Base-by-base conservation (phyloP, 2,797 vertebrate genomes). In the Eulemur rubriventer region DNA sequence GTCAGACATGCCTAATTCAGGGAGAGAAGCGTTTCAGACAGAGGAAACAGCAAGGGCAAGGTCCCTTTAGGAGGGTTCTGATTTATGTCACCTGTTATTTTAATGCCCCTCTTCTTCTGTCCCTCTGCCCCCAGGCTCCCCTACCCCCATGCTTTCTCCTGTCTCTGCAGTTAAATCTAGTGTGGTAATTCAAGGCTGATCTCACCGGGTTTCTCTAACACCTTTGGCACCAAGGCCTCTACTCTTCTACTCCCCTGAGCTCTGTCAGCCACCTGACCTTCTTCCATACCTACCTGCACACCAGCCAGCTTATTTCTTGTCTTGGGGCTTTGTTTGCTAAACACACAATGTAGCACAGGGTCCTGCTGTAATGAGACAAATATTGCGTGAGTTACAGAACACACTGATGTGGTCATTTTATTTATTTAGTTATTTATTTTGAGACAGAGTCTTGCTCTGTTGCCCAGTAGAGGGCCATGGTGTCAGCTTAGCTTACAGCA, bases 321-420 rank as follows among this genome's bases (percentile, higher is more conserved):
- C 78, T 50, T 24, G 13, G 30, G 61, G 48, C 61, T 30, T 33
- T 14, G 50, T 59, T 38, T 38, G 14, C 79, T 55, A 35, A 12
- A 10, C 35, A 43, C 18, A 1, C 18, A 26, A 1, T 43, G n/a
- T 13, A 35, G 33, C 52, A 24, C 9, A 2, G 50, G 0, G 0
- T 52, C 84, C 70, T 13, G 43, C 61, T 30, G 3, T 6, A 48
- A 7, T 16, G 16, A 59, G 81, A 46, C 6, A 5, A 26, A 5
- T 22, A 4, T 18, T 6, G n/a, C 24, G 70, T 38, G 1, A 18
- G 33, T 7, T 2, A 18, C 18, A n/a, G 3, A 78, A 43, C 26
- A 1, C 16, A 1, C 14, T 4, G 22, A 30, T 52, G 9, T 13
- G 7, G 38, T 41, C 18, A 0, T 43, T 35, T 18, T 20, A 28